Percentiles rank a stretch among this genome's conserved stretches.
These are phyloP conservation scores for Aphelocoma californica DNA, from an alignment of 2,797 vertebrate species.

Conservation along the genomic window DNA sequence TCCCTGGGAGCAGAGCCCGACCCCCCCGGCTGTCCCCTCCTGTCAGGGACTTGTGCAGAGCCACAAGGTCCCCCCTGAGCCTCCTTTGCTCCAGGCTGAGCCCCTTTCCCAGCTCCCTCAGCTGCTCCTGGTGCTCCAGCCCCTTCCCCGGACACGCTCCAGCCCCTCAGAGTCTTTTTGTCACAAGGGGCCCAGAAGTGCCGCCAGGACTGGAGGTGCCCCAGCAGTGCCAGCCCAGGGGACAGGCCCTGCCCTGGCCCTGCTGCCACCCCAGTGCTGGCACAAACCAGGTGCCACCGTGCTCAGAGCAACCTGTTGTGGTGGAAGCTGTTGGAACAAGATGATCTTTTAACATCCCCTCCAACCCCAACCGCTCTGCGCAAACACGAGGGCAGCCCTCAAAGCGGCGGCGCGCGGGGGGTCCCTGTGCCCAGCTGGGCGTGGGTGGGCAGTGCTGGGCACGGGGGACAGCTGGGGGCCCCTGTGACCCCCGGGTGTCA, in stretches of 20 bases:
- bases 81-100: neutral
- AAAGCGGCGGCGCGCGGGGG: rapidly evolving
- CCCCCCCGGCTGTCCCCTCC: neutral
- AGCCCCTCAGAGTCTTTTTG: neutral
- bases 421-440: neutral
- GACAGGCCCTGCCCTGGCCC: neutral
- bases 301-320: neutral
- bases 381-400: rapidly evolving
- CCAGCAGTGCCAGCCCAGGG: neutral
- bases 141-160: neutral
- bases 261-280: neutral
- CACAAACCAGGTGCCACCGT: neutral
- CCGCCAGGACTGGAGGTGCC: neutral
- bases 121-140: rapidly evolving
- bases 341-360: neutral
- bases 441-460: neutral
- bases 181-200: rapidly evolving
- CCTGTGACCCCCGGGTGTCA: neutral
- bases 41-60: neutral
- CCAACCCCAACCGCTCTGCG: rapidly evolving
- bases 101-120: neutral
- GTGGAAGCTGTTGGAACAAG: no score
- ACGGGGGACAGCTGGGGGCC: neutral
- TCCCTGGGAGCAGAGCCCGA: neutral
- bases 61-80: neutral